phyloP scores from a whole-genome alignment of 2,888 invertebrate genomes.

The Eristalinus aeneus region DNA sequence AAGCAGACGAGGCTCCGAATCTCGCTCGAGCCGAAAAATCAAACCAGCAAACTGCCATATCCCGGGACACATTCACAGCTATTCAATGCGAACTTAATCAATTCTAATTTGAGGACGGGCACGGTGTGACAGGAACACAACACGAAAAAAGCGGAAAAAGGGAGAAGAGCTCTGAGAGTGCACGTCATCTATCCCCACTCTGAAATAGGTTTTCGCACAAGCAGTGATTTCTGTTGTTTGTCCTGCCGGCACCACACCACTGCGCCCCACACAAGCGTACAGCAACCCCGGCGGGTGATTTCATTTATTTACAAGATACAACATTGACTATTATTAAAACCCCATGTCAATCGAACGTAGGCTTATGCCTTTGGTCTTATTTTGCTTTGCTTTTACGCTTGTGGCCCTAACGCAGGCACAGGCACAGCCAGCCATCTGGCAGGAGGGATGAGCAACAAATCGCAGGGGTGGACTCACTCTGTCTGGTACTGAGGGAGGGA shows the following conservation, averaged over 20 bases:
- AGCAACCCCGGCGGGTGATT: conserved; percentile 49
- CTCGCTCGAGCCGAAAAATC: conserved; percentile 19
- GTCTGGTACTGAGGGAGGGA: not conserved
- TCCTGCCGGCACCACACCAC: conserved; percentile 19
- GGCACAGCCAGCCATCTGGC: conserved; percentile 27
- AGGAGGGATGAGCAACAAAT: conserved; percentile 51
- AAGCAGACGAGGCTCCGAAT: conserved; percentile 40
- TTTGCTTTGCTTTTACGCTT: not conserved
- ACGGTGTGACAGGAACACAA: conserved; percentile 3
- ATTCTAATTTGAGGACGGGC: conserved; percentile 48
- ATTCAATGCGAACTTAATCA: conserved; percentile 36
- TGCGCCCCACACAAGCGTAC: conserved; percentile 24
- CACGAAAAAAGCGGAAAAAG: not conserved
- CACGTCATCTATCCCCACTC: conserved; percentile 7
- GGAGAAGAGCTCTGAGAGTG: conserved; percentile 10
- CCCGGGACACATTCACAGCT: conserved; percentile 11
- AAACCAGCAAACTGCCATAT: conserved; percentile 37
- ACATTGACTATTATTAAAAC: conserved; percentile 67
- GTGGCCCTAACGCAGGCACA: conserved; percentile 34
- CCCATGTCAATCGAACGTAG: conserved; percentile 56
- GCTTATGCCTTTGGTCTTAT: conserved; percentile 19
- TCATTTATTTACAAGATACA: conserved; percentile 67
- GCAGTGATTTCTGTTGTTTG: conserved; percentile 61
- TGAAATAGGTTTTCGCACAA: conserved; percentile 30
- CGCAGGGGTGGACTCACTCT: conserved; percentile 44